Percentiles rank a stretch among this genome's conserved stretches.
Conservation (phyloP, 2,113 vertebrate genomes). For the Plectropomus leopardus region DNA sequence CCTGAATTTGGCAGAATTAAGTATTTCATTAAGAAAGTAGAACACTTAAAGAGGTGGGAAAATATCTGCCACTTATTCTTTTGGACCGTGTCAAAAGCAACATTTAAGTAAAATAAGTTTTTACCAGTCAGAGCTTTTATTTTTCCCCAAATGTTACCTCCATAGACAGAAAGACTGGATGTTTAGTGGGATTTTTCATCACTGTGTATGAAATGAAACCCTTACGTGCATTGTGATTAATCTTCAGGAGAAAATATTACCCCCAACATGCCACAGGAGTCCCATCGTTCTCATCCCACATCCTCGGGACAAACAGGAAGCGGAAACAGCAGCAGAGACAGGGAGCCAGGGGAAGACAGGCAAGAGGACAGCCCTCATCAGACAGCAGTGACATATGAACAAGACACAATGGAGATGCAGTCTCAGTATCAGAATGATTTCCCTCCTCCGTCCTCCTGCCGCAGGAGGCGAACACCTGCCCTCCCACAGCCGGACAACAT, state of each 20-base stretch:
- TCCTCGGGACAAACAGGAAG: slow-evolving; percentile 57
- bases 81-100: not conserved
- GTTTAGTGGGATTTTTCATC: not conserved
- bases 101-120: no score
- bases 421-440: slow-evolving; percentile 83
- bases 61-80: not conserved
- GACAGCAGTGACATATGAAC: slow-evolving; percentile 1
- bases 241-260: slow-evolving; percentile 63
- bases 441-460: slow-evolving; percentile 49
- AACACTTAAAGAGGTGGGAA: not conserved
- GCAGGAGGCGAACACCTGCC: slow-evolving; percentile 68
- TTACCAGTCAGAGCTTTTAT: not conserved
- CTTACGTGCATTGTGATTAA: slow-evolving; percentile 10
- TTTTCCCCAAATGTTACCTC: not conserved
- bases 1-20: no score
- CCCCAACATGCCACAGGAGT: slow-evolving; percentile 70
- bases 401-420: slow-evolving; percentile 34
- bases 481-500: slow-evolving; percentile 84
- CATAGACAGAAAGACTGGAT: not conserved
- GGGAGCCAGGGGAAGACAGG: slow-evolving; percentile 4
- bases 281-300: slow-evolving; percentile 61
- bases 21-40: no score
- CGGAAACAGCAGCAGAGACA: slow-evolving; percentile 36
- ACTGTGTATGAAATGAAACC: not conserved
- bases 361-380: slow-evolving; percentile 21